Base-by-base conservation (phyloP, 2,797 vertebrate species). In the Salarias fasciatus region DNA sequence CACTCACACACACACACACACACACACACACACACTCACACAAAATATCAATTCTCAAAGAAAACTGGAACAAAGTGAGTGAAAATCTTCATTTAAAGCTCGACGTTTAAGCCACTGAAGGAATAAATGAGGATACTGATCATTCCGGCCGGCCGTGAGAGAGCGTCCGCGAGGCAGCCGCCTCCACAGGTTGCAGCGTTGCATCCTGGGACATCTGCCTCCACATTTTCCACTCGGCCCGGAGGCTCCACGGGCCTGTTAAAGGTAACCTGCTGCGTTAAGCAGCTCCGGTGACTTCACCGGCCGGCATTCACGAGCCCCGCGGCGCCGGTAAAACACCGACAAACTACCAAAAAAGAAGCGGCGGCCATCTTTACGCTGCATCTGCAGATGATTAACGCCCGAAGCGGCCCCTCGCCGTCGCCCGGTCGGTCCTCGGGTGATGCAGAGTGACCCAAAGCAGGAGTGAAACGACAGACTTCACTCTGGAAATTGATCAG, bases 341-440 rank as follows among this genome's bases (percentile, higher is more conserved):
- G 13, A 14, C 47, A 51, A 44, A 79, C 62, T 54, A 73, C 71
- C 72, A 59, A 66, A 69, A 51, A 66, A 70, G 51, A 67, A 47
- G 61, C 75, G 40, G 47, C 35, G 74, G 67, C 35, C 63, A 51
- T 73, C 52, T 63, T 65, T 41, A 9, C n/a, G 11, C 62, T 28
- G 75, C 73, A 79, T 84, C 77, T 85, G 80, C 56, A 63, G 52
- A 41, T 87, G 83, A 88, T 90, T 84, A 86, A 63, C 60, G 40
- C 65, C 35, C 58, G 42, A 64, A 77, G 59, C 15, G 7, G 65
- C 47, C 9, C 5, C 43, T 0, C 11, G 0, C n/a, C n/a, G n/a
- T n/a, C n/a, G n/a, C n/a, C n/a, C n/a, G n/a, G n/a, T n/a, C n/a
- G n/a, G n/a, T n/a, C n/a, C n/a, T n/a, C n/a, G n/a, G n/a, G n/a